Percentiles rank a stretch among this genome's conserved stretches.
Conservation (phyloP, 2,113 vertebrate genomes). For the Rhynchopsitta pachyrhyncha region DNA sequence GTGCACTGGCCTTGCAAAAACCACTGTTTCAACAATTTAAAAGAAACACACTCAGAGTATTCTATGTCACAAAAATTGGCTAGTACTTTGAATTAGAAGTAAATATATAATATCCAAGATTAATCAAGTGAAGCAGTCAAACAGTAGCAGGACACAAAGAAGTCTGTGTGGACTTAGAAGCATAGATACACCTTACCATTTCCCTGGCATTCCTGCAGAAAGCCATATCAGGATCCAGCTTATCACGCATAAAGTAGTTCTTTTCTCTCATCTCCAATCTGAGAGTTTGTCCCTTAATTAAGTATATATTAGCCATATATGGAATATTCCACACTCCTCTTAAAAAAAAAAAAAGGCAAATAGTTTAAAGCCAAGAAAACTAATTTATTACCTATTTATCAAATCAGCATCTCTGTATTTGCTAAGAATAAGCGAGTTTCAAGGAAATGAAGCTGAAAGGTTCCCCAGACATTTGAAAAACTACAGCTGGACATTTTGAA, state of each 20-base stretch:
- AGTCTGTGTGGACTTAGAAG: neutral
- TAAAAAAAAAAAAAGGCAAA: neutral
- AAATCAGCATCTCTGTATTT: neutral
- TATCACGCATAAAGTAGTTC: conserved; percentile 92
- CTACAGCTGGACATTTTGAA: conserved; percentile 17
- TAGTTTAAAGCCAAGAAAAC: neutral
- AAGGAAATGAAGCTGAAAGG: neutral
- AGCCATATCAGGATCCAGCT: conserved; percentile 94
- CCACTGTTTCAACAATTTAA: neutral
- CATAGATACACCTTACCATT: conserved; percentile 80
- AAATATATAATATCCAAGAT: conserved; percentile 33
- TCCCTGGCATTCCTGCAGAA: conserved; percentile 91
- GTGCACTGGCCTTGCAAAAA: neutral
- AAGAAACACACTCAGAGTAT: neutral
- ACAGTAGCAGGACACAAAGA: conserved; percentile 29
- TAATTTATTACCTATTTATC: neutral
- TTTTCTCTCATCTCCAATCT: conserved; percentile 90
- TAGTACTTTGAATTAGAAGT: conserved; percentile 71
- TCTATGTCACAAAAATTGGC: conserved; percentile 74
- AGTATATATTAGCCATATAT: conserved; percentile 92
- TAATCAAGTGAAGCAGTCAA: conserved; percentile 7
- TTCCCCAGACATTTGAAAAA: conserved; percentile 3
- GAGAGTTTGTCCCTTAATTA: conserved; percentile 87
- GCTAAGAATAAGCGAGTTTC: neutral
- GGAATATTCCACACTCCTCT: conserved; percentile 96